These are phyloP conservation scores for Bos taurus DNA, from an alignment of 2,113 vertebrate species.

Conservation along the genomic window ARS-UCD2.0 NC_037328.1:117683001-117683500, in stretches of 20 bases:
- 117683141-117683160: background rate
- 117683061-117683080: background rate
- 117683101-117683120: background rate
- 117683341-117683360: background rate
- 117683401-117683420: constrained; percentile 3
- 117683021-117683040: constrained; percentile 1
- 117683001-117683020: background rate
- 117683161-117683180: constrained; percentile 3
- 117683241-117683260: background rate
- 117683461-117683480: background rate
- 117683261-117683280: background rate
- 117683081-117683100: background rate
- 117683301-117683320: background rate
- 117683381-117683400: background rate
- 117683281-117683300: background rate
- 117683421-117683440: constrained; percentile 34
- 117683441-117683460: background rate
- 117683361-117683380: constrained; percentile 3
- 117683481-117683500: background rate
- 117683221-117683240: background rate
- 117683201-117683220: background rate
- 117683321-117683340: background rate
- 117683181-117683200: background rate
- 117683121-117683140: background rate
- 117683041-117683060: background rate